Evolutionary conservation across 2,113 vertebrate species (phyloP).

Genomic region (Pitta sordida): DNA sequence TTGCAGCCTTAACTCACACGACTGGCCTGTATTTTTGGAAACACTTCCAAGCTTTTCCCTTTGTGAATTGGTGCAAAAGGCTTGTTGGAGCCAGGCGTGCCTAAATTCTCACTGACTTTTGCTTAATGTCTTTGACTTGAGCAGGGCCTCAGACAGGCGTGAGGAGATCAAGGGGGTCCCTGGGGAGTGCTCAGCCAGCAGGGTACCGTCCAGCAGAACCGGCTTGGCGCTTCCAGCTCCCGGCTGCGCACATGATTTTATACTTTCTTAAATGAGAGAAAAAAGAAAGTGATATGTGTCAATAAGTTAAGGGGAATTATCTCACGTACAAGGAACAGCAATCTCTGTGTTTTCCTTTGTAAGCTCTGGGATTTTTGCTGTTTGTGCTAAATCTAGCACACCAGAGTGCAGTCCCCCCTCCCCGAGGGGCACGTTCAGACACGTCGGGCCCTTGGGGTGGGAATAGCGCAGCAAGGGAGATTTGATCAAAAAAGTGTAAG

Average conservation of each 20-base stretch:
- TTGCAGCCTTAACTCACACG: slow-evolving; percentile 33
- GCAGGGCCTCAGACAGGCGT: slow-evolving; percentile 16
- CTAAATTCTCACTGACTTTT: slow-evolving; percentile 57
- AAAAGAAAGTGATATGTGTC: not conserved
- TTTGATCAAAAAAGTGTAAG: slow-evolving; percentile 6
- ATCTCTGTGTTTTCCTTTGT: not conserved
- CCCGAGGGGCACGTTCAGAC: not conserved
- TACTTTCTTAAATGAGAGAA: not conserved
- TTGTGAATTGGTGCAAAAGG: slow-evolving; percentile 47
- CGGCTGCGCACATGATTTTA: not conserved
- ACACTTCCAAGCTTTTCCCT: slow-evolving; percentile 36
- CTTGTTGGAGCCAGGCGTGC: slow-evolving; percentile 31
- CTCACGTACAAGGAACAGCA: not conserved
- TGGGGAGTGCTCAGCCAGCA: not conserved
- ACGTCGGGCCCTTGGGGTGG: not conserved
- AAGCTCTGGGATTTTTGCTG: not conserved
- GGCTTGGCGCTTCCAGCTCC: not conserved
- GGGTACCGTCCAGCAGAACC: not conserved
- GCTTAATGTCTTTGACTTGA: slow-evolving; percentile 38
- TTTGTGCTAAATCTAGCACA: not conserved
- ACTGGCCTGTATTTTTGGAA: slow-evolving; percentile 57
- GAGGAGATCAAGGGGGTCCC: slow-evolving; percentile 15
- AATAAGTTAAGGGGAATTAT: not conserved
- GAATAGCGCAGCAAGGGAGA: not conserved
- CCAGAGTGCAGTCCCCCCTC: not conserved